These are phyloP conservation scores for Oikopleura albicans DNA, from an alignment of 23 tunicate species.

Conservation along the genomic window DNA sequence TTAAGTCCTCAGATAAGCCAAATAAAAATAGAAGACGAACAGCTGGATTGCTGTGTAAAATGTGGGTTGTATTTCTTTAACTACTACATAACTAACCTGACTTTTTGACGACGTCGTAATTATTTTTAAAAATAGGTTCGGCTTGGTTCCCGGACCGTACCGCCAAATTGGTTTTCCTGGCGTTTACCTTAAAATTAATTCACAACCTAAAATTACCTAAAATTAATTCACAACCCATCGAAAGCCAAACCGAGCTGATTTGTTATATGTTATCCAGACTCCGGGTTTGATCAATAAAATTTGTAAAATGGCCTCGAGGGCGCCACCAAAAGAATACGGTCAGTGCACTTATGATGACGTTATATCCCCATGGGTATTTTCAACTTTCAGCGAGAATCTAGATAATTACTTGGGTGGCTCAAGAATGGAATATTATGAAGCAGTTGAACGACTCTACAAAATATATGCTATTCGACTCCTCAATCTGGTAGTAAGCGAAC, in stretches of 20 bases:
- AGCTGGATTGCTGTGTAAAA: constrained; percentile 5
- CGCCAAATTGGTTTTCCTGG: too few relatives aligned
- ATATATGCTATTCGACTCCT: neutral
- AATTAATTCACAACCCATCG: too few relatives aligned
- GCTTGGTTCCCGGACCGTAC: too few relatives aligned
- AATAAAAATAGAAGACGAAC: neutral
- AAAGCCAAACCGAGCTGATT: neutral
- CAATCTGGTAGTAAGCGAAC: neutral
- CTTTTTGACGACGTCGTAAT: too few relatives aligned
- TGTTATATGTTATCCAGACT: neutral
- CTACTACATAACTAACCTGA: too few relatives aligned
- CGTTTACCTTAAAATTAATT: too few relatives aligned
- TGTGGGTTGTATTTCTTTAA: too few relatives aligned
- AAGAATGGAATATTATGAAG: neutral
- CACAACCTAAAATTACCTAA: too few relatives aligned
- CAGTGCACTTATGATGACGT: neutral
- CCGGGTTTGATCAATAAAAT: neutral
- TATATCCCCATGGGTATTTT: neutral
- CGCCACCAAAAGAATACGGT: neutral
- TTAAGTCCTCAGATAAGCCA: neutral
- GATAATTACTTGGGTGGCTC: neutral
- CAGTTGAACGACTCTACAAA: neutral
- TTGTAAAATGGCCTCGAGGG: constrained; percentile 1
- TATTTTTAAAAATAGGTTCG: too few relatives aligned
- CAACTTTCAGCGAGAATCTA: neutral